Conservation (phyloP, 2,797 vertebrate genomes). For the Enteromius fasciolatus region DNA sequence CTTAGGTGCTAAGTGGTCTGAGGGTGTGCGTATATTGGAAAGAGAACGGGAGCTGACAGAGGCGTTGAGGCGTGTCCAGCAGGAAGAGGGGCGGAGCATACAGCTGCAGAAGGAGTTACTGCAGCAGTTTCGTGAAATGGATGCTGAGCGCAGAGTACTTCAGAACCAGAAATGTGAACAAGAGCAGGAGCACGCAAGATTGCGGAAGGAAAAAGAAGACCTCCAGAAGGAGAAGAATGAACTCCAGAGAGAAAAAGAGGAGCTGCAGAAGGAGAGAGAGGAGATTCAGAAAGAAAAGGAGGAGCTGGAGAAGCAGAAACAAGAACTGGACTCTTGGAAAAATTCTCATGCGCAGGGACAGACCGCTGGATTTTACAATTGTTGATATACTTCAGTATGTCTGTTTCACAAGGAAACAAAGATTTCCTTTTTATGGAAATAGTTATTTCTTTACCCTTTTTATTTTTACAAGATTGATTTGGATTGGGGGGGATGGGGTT, state of each 20-base stretch:
- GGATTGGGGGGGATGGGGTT: conserved; percentile 4
- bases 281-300: conserved; percentile 42
- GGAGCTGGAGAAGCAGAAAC: conserved; percentile 55
- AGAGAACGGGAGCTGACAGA: conserved; percentile 74
- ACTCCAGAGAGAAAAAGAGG: conserved; percentile 65
- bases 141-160: conserved; percentile 69
- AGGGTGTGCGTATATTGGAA: conserved; percentile 63
- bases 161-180: conserved; percentile 71
- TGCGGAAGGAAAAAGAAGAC: conserved; percentile 69
- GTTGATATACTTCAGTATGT: conserved; percentile 43
- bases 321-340: conserved; percentile 53
- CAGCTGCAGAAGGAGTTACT: conserved; percentile 75
- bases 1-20: conserved; percentile 53
- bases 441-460: conserved; percentile 34
- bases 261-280: conserved; percentile 52
- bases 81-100: conserved; percentile 73
- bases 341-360: conserved; percentile 54
- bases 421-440: conserved; percentile 56
- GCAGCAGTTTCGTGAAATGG: conserved; percentile 70
- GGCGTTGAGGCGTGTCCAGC: conserved; percentile 74
- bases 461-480: conserved; percentile 43
- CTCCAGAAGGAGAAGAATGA: conserved; percentile 66
- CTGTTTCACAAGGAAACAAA: conserved; percentile 38
- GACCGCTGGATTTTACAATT: conserved; percentile 54
- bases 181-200: conserved; percentile 69